Evolutionary conservation across 2,113 vertebrate genomes (phyloP).

Genomic region (Halichoerus grypus): DNA sequence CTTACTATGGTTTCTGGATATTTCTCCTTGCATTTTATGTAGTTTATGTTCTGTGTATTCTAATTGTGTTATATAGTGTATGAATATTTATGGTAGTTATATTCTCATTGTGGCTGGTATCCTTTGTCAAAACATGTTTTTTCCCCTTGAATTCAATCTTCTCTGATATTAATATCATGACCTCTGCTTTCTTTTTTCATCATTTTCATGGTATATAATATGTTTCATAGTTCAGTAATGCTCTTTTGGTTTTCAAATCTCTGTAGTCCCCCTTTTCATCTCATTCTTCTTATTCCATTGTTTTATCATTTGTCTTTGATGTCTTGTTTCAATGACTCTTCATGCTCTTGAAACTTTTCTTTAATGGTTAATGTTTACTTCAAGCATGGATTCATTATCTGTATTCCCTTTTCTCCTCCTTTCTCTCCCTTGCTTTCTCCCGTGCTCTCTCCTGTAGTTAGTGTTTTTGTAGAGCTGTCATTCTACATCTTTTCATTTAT

Average conservation of each 20-base stretch:
- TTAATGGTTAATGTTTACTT: conserved; percentile 27
- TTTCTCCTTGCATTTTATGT: conserved; percentile 38
- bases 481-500: background rate
- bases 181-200: conserved; percentile 66
- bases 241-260: conserved; percentile 44
- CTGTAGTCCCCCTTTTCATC: conserved; percentile 44
- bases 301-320: conserved; percentile 69
- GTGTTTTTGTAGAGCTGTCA: background rate
- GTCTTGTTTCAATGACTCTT: conserved; percentile 40
- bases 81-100: conserved; percentile 73
- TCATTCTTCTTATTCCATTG: conserved; percentile 5
- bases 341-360: conserved; percentile 29
- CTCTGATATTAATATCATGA: conserved; percentile 63
- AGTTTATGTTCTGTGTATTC: conserved; percentile 51
- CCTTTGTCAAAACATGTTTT: conserved; percentile 53
- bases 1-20: conserved; percentile 31
- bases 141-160: conserved; percentile 67
- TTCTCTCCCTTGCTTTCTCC: background rate
- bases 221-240: conserved; percentile 57
- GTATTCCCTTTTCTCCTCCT: background rate
- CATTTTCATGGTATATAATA: conserved; percentile 39
- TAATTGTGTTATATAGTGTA: conserved; percentile 50
- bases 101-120: conserved; percentile 52
- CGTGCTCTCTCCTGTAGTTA: background rate
- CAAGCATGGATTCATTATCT: background rate